A percentile compares a stretch with the other conserved stretches of the same genome.
phyloP scores from a whole-genome alignment of 2,113 vertebrate genomes.

The Ciconia stormi region DNA sequence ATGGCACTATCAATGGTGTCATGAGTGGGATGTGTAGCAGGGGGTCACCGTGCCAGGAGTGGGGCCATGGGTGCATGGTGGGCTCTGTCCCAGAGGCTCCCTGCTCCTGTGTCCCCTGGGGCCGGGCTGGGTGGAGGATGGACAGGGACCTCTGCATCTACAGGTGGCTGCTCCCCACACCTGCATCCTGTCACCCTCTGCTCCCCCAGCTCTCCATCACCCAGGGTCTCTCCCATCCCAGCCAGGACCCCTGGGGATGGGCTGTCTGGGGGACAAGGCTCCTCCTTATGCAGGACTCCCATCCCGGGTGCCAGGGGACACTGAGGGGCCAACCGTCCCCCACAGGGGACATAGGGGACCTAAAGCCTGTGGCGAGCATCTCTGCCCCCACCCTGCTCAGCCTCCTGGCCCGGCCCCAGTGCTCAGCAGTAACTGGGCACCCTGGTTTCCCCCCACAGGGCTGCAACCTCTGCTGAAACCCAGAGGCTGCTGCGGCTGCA shows the following conservation, averaged over 20 bases:
- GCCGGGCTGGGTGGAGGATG: neutral
- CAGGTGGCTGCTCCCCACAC: accelerated
- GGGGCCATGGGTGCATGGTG: neutral
- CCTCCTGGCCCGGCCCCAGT: neutral
- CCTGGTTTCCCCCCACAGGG: neutral
- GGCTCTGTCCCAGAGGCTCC: neutral
- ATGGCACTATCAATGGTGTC: too few species aligned
- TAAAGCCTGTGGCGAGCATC: neutral
- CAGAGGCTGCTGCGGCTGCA: neutral
- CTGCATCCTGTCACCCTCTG: neutral
- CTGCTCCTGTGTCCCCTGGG: neutral
- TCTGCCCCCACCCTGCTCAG: neutral
- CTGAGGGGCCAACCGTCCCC: too few species aligned
- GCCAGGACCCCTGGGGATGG: neutral
- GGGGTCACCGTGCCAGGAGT: neutral
- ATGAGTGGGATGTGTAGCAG: accelerated
- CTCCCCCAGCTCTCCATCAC: neutral
- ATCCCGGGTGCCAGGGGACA: neutral
- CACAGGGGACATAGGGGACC: neutral
- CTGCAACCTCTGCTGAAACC: neutral
- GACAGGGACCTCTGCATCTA: neutral
- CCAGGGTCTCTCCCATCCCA: neutral
- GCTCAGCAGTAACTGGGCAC: neutral
- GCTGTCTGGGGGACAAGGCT: neutral
- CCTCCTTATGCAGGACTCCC: neutral